phyloP scores from a whole-genome alignment of 1,140 invertebrate genomes.

The Drosophila tropicalis region DNA sequence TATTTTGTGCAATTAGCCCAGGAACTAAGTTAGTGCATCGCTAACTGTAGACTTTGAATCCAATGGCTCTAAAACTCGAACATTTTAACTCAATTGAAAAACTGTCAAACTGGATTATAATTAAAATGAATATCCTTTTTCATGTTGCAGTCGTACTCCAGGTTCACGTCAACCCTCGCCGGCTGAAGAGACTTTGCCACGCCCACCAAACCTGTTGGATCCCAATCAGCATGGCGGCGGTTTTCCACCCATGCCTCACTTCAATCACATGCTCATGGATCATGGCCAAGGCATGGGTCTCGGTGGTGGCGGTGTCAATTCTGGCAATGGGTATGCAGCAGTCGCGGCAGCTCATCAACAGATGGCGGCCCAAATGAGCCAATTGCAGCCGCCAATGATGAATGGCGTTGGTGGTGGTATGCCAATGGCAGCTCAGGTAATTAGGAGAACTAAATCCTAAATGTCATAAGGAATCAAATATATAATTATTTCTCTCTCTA shows the following conservation, averaged over 20 bases:
- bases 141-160: slow-evolving; percentile 88
- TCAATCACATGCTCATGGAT: slow-evolving; percentile 83
- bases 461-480: neutral
- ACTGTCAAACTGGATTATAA: neutral
- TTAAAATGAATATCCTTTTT: neutral
- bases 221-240: slow-evolving; percentile 64
- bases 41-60: neutral
- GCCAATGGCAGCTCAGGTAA: slow-evolving; percentile 82
- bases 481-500: neutral
- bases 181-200: slow-evolving; percentile 87
- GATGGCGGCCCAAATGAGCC: slow-evolving; percentile 81
- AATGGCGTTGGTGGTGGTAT: slow-evolving; percentile 82
- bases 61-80: slow-evolving; percentile 24
- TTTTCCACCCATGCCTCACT: slow-evolving; percentile 72
- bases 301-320: slow-evolving; percentile 59
- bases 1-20: too few species aligned
- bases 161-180: slow-evolving; percentile 96
- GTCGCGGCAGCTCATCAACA: slow-evolving; percentile 60
- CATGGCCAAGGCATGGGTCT: slow-evolving; percentile 67
- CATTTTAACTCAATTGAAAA: neutral
- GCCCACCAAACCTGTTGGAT: slow-evolving; percentile 71
- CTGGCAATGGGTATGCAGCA: slow-evolving; percentile 61
- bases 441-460: neutral
- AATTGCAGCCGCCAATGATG: slow-evolving; percentile 82
- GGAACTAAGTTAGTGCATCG: too few species aligned